phyloP scores from a whole-genome alignment of 2,888 invertebrate species.

The Hypomecis punctinalis region DNA sequence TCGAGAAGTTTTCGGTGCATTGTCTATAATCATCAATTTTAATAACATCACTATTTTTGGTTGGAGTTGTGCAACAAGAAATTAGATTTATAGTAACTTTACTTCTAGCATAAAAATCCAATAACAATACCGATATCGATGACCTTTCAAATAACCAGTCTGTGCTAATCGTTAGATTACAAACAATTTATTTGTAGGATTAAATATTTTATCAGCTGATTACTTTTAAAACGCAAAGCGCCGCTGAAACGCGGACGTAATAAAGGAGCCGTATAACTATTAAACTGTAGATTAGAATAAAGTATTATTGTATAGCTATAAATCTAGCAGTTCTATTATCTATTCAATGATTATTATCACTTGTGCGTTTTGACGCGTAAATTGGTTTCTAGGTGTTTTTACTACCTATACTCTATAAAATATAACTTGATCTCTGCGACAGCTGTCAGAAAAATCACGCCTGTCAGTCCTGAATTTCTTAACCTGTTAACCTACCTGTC shows the following conservation, averaged over 20 bases:
- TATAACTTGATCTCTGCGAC: no score
- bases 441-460: no score
- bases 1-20: no score
- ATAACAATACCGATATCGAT: background rate
- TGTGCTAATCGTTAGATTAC: conserved; percentile 1
- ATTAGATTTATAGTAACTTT: no score
- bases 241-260: conserved; percentile 10
- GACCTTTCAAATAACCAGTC: conserved; percentile 9
- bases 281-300: conserved; percentile 5
- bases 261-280: conserved; percentile 19
- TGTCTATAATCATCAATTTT: no score
- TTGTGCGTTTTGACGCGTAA: background rate
- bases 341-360: background rate
- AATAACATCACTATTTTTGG: no score
- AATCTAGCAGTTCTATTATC: conserved; percentile 14
- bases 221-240: conserved; percentile 11
- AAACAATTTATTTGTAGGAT: conserved; percentile 14
- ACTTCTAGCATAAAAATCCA: background rate
- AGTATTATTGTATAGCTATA: conserved; percentile 2
- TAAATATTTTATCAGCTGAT: conserved; percentile 8
- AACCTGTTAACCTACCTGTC: no score
- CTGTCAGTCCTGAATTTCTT: no score
- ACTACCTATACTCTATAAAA: no score
- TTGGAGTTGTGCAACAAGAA: no score
- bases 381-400: background rate